These are phyloP conservation scores for Epistrophe grossulariae DNA, from an alignment of 2,888 invertebrate genomes.

Conservation along the genomic window DNA sequence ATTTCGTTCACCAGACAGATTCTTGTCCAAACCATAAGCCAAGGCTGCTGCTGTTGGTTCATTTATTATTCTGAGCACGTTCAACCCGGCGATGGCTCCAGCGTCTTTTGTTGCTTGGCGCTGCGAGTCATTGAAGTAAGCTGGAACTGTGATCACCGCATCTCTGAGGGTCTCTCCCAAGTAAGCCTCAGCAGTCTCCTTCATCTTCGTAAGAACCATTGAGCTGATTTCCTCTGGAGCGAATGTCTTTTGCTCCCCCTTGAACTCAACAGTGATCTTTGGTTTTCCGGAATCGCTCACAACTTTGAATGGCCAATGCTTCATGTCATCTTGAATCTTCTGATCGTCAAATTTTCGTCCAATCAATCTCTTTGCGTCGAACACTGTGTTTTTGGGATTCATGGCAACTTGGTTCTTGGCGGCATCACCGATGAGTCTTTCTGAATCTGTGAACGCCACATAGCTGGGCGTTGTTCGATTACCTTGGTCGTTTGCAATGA, in stretches of 20 bases:
- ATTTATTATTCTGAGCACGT: slow-evolving; percentile 95
- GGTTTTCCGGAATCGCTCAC: slow-evolving; percentile 91
- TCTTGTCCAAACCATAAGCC: slow-evolving; percentile 95
- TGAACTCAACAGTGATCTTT: slow-evolving; percentile 93
- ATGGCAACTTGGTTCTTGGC: slow-evolving; percentile 92
- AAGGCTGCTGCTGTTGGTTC: slow-evolving; percentile 96
- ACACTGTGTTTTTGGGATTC: slow-evolving; percentile 94
- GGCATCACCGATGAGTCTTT: slow-evolving; percentile 91
- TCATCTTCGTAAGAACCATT: slow-evolving; percentile 97
- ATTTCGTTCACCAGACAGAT: slow-evolving; percentile 91
- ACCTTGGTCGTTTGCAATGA: slow-evolving; percentile 93
- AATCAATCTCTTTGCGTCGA: slow-evolving; percentile 96
- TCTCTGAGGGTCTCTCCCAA: slow-evolving; percentile 92
- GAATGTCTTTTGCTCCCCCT: slow-evolving; percentile 94
- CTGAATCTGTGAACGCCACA: slow-evolving; percentile 93
- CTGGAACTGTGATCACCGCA: slow-evolving; percentile 95
- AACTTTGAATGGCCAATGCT: slow-evolving; percentile 97
- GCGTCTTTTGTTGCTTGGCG: slow-evolving; percentile 97
- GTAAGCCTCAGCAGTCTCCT: slow-evolving; percentile 95
- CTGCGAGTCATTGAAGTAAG: slow-evolving; percentile 95
- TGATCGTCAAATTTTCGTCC: slow-evolving; percentile 94
- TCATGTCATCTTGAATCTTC: slow-evolving; percentile 95
- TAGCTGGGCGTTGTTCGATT: slow-evolving; percentile 91
- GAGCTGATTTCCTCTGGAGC: slow-evolving; percentile 95
- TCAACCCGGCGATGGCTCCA: slow-evolving; percentile 94